Evolutionary conservation across 2,113 vertebrate genomes (phyloP).

Genomic region (Hippolais icterina): DNA sequence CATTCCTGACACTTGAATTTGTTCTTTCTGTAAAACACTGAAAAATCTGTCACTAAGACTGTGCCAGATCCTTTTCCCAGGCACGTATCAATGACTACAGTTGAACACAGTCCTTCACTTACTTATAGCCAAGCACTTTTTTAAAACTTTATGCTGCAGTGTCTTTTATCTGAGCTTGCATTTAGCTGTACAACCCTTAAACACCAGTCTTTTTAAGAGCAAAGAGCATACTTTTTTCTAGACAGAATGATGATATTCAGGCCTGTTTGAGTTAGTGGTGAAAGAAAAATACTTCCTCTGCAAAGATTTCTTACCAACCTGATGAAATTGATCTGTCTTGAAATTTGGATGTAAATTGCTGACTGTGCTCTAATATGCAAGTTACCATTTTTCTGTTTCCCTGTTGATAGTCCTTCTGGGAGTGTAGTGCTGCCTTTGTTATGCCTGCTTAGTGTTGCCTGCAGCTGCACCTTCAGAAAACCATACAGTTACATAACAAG

Average conservation of each 20-base stretch:
- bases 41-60: neutral
- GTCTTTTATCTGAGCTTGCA: neutral
- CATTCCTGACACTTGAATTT: neutral
- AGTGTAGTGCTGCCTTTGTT: neutral
- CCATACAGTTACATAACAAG: neutral
- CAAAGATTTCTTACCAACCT: neutral
- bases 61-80: neutral
- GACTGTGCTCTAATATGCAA: neutral
- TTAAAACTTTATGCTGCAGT: neutral
- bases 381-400: neutral
- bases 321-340: constrained; percentile 10
- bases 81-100: neutral
- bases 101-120: neutral
- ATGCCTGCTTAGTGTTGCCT: neutral
- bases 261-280: neutral
- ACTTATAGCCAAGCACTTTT: neutral
- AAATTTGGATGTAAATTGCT: neutral
- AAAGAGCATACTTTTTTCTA: neutral
- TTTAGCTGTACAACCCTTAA: neutral
- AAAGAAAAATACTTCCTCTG: constrained; percentile 1
- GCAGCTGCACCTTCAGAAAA: neutral
- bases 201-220: neutral
- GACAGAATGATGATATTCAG: neutral
- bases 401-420: neutral
- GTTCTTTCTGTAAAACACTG: neutral